Conservation (phyloP, 2,113 vertebrate species). For the Brachyhypopomus occidentalis region DNA sequence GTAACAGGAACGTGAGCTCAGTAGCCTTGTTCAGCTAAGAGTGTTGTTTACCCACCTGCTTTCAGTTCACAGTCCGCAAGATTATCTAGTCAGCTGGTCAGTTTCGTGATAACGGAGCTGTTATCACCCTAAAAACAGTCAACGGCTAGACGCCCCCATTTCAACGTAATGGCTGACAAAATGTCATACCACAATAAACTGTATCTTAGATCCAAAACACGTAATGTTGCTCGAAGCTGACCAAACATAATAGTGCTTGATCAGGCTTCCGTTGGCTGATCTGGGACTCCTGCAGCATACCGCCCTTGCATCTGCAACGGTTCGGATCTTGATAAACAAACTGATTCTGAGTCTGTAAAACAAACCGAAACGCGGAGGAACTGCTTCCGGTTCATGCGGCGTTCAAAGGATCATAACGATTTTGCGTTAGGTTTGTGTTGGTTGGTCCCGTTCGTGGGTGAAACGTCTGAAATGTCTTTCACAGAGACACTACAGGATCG, state of each 20-base stretch:
- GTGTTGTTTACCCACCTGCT: constrained; percentile 48
- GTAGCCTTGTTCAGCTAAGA: background rate
- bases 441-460: background rate
- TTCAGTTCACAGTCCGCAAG: constrained; percentile 28
- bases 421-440: background rate
- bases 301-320: background rate
- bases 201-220: background rate
- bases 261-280: background rate
- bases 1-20: no score
- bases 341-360: constrained; percentile 24
- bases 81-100: background rate
- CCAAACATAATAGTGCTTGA: background rate
- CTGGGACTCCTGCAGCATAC: background rate
- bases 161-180: background rate
- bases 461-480: constrained; percentile 42
- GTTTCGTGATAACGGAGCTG: background rate
- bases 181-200: background rate
- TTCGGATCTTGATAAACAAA: no score
- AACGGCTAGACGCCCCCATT: background rate
- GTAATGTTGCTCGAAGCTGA: constrained; percentile 9
- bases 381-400: constrained; percentile 24
- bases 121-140: background rate
- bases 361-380: constrained; percentile 31
- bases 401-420: background rate
- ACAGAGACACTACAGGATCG: constrained; percentile 50